Evolutionary conservation across 2,888 invertebrate genomes (phyloP).

Genomic region (Notodonta ziczac): DNA sequence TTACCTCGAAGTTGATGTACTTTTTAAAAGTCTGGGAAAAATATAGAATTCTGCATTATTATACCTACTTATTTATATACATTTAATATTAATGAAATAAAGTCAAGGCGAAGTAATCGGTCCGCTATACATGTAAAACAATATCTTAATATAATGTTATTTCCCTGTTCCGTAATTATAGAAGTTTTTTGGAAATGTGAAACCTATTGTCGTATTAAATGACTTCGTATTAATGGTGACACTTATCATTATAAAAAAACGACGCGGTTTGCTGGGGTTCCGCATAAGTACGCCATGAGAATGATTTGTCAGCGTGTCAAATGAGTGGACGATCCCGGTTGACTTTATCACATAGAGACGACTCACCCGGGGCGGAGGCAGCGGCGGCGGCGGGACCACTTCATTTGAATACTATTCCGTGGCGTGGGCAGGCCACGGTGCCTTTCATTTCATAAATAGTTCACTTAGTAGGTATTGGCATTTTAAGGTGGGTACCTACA

Average conservation of each 20-base stretch:
- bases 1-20: too few relatives aligned
- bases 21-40: too few relatives aligned
- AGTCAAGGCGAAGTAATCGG: too few relatives aligned
- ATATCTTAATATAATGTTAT: too few relatives aligned
- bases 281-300: slow-evolving; percentile 15
- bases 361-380: background rate
- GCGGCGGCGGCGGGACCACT: slow-evolving; percentile 27
- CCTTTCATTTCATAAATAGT: slow-evolving; percentile 12
- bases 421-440: slow-evolving; percentile 10
- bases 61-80: background rate
- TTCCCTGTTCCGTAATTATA: too few relatives aligned
- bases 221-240: too few relatives aligned
- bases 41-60: too few relatives aligned
- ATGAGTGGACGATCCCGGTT: slow-evolving; percentile 24
- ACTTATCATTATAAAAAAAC: slow-evolving; percentile 6
- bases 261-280: slow-evolving; percentile 28
- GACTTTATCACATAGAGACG: slow-evolving; percentile 21
- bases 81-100: too few relatives aligned
- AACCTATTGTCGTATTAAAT: slow-evolving; percentile 2
- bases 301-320: slow-evolving; percentile 32
- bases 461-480: background rate
- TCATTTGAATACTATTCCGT: slow-evolving; percentile 35
- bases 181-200: slow-evolving; percentile 1
- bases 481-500: background rate
- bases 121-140: too few relatives aligned